Evolutionary conservation across 2,113 vertebrate genomes (phyloP).

Genomic region (Spermophilus dauricus): DNA sequence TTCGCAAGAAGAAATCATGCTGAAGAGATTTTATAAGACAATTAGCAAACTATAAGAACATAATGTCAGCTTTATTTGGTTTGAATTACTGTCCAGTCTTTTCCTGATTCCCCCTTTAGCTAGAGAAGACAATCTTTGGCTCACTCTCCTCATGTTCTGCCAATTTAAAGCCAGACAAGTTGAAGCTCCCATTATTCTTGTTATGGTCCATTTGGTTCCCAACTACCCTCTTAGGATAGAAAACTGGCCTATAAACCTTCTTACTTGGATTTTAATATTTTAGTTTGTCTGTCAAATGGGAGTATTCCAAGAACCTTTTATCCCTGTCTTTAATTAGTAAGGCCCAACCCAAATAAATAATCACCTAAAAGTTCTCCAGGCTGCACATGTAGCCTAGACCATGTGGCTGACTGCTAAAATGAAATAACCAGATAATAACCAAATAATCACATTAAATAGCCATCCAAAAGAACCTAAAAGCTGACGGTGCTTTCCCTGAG

Average conservation of each 20-base stretch:
- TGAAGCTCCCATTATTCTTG: neutral
- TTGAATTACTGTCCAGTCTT: neutral
- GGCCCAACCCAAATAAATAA: neutral
- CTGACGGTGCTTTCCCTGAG: neutral
- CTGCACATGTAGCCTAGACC: neutral
- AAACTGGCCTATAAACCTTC: neutral
- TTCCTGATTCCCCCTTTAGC: neutral
- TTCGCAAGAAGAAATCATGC: neutral
- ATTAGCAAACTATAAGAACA: neutral
- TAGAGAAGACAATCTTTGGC: neutral
- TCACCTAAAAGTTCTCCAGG: neutral
- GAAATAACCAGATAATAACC: neutral
- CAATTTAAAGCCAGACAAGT: neutral
- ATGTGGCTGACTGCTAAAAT: neutral
- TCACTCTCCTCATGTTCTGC: neutral
- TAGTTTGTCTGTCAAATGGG: neutral
- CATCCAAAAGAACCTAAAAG: neutral
- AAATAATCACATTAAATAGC: neutral
- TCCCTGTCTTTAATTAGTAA: conserved; percentile 31
- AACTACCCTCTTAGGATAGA: neutral
- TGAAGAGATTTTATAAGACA: neutral
- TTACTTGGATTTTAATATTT: conserved; percentile 6
- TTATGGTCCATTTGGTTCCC: neutral
- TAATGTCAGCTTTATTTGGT: neutral
- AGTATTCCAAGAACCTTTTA: conserved; percentile 12